Conservation (phyloP, 2,113 vertebrate genomes). For the Lonchura striata region DNA sequence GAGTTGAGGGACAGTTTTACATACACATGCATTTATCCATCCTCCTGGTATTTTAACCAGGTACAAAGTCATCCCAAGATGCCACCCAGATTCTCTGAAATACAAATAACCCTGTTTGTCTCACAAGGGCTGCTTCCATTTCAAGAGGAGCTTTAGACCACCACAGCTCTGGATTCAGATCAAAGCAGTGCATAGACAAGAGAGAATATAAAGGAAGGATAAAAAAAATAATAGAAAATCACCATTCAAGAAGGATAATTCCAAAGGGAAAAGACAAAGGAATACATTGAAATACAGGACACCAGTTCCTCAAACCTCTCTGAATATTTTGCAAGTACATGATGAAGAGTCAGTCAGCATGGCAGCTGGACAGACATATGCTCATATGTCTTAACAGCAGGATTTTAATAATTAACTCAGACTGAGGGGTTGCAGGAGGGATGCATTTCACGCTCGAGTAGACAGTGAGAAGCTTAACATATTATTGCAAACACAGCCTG, state of each 20-base stretch:
- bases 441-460: background rate
- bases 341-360: background rate
- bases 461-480: background rate
- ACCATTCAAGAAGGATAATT: background rate
- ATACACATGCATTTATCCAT: background rate
- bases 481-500: background rate
- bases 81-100: background rate
- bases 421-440: background rate
- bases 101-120: background rate
- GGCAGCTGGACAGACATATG: conserved; percentile 55
- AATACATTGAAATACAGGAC: background rate
- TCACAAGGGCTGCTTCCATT: background rate
- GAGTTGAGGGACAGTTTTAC: background rate
- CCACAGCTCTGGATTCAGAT: background rate
- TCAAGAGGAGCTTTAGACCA: background rate
- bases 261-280: background rate
- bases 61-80: background rate
- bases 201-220: background rate
- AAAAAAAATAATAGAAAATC: background rate
- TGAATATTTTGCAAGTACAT: background rate
- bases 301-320: background rate
- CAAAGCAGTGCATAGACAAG: background rate
- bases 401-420: conserved; percentile 55
- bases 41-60: background rate
- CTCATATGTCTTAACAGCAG: conserved; percentile 18